Conservation (phyloP, 1,140 invertebrate species). For the Xylocopa sonorina region DNA sequence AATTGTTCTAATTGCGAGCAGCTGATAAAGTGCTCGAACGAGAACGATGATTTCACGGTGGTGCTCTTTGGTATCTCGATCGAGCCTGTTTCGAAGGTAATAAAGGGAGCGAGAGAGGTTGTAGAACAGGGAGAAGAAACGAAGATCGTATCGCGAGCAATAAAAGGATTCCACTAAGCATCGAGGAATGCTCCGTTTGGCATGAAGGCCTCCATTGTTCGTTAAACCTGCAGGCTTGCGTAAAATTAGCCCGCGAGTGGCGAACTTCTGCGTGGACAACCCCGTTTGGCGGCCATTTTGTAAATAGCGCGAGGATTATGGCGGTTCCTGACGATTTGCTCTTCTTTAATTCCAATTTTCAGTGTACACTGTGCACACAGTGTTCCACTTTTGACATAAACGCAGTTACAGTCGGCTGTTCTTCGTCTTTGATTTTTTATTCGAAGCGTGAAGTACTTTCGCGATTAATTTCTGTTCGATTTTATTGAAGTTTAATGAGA, state of each 20-base stretch:
- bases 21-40: not conserved
- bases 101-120: not conserved
- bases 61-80: not conserved
- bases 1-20: too few relatives aligned
- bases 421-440: too few relatives aligned
- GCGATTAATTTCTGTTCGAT: too few relatives aligned
- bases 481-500: too few relatives aligned
- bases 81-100: not conserved
- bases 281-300: conserved; percentile 1
- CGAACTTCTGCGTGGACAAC: conserved; percentile 19
- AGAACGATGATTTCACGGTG: not conserved
- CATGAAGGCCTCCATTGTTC: conserved; percentile 68
- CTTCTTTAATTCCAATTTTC: too few relatives aligned
- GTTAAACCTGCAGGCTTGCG: conserved; percentile 58
- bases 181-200: conserved; percentile 70
- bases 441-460: too few relatives aligned
- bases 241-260: conserved; percentile 57
- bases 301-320: not conserved
- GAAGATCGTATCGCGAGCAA: conserved; percentile 14
- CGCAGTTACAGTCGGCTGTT: too few relatives aligned
- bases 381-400: too few relatives aligned
- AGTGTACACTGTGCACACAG: too few relatives aligned
- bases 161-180: conserved; percentile 49
- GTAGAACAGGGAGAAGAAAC: not conserved
- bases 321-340: not conserved